These are phyloP conservation scores for Labroides dimidiatus DNA, from an alignment of 2,797 vertebrate genomes.

Conservation along the genomic window DNA sequence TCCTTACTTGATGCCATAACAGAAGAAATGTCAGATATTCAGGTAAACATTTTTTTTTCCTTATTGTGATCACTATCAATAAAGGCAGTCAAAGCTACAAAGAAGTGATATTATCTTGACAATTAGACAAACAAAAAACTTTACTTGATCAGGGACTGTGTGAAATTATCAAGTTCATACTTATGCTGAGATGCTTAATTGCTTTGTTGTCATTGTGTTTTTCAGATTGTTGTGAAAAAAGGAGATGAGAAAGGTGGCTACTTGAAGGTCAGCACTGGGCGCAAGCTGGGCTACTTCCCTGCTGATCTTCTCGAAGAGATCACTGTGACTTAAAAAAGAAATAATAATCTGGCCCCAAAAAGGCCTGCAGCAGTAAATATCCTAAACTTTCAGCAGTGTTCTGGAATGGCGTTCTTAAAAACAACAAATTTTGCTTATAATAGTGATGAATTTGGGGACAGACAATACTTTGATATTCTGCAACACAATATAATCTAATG, in stretches of 20 bases:
- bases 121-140: no score
- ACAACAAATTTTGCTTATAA: background rate
- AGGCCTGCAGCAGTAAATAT: conserved; percentile 18
- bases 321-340: conserved; percentile 64
- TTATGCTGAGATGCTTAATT: background rate
- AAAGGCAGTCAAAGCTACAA: background rate
- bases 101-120: background rate
- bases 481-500: background rate
- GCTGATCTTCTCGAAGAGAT: conserved; percentile 93
- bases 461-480: background rate
- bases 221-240: conserved; percentile 84
- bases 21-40: background rate
- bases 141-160: background rate
- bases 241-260: conserved; percentile 87
- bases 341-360: background rate
- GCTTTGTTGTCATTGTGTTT: conserved; percentile 30
- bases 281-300: conserved; percentile 96
- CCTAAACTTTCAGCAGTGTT: background rate
- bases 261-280: conserved; percentile 94
- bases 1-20: background rate
- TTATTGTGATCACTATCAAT: background rate
- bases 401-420: background rate
- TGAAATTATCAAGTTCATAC: background rate
- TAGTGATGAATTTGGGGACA: conserved; percentile 15
- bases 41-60: background rate